Conservation (phyloP, 1,140 invertebrate genomes). For the Pteromalus puparum region DNA sequence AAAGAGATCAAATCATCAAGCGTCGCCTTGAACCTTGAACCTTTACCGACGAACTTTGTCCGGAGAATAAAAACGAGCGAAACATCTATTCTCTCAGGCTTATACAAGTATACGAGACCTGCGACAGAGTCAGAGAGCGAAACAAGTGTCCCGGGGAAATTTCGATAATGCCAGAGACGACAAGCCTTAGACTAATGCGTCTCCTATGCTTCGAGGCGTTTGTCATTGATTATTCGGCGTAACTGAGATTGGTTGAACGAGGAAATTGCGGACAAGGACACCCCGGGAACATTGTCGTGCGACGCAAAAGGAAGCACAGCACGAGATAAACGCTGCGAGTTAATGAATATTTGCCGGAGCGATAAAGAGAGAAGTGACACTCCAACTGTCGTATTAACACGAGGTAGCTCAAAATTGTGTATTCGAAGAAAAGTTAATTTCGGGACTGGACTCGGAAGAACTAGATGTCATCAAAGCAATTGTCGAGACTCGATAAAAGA, state of each 20-base stretch:
- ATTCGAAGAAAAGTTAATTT: too few relatives aligned
- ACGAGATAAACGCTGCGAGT: not conserved
- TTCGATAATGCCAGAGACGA: not conserved
- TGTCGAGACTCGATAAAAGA: too few relatives aligned
- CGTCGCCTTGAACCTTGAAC: not conserved
- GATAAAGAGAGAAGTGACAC: not conserved
- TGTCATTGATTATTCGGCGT: not conserved
- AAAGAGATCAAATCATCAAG: not conserved
- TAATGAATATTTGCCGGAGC: not conserved
- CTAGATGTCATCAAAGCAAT: too few relatives aligned
- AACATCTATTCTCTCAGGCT: not conserved
- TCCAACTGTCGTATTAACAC: not conserved
- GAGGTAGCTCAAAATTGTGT: too few relatives aligned
- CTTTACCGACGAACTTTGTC: not conserved
- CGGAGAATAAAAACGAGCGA: not conserved
- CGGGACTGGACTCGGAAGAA: too few relatives aligned
- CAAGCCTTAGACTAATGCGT: not conserved
- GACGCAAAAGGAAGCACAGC: not conserved
- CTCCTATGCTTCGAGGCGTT: not conserved
- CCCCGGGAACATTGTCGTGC: not conserved
- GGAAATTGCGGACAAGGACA: not conserved
- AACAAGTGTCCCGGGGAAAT: not conserved
- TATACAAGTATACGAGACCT: not conserved
- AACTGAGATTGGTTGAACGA: not conserved
- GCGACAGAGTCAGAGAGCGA: not conserved